Evolutionary conservation across 1,140 invertebrate species (phyloP), one percentile per base, ranked within the genome.

Genomic region (Teleopsis dalmanni): DNA sequence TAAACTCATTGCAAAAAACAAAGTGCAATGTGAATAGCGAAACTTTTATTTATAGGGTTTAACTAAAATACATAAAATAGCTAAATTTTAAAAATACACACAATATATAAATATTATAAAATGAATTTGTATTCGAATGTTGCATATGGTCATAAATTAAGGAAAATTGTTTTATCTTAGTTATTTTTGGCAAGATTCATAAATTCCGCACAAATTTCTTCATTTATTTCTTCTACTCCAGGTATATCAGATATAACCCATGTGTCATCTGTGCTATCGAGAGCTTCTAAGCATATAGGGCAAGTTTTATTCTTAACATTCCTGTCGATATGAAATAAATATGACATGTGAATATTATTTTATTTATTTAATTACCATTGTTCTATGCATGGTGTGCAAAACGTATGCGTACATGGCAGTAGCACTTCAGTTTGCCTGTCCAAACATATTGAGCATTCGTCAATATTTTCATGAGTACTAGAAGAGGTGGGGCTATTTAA

Each of bases 381-480:
- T 60, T 84, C 79, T 55, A 85, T 83, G 61, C 83, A 85, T 23
- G 73, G 72, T 33, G 77, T 65, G 65, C 83, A 85, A 66, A 82
- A 85, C 45, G 73, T 76, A 66, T 85, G 83, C 18, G 77, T 71
- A 64, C 83, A 85, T 9, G 81, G 79, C 22, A 85, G 65, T 50
- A 79, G 78, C 35, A 83, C 72, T 57, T 84, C 80, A 6, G 81
- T 78, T 56, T 76, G 76, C 26, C 78, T 63, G 59, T 85, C 83
- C 62, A 85, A 76, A 69, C 83, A 85, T 55, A 85, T 84, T 58
- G 79, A 81, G 65, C 83, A 85, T 62, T 84, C 82, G 34, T 72
- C 72, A 40, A 65, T 45, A 44, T 59, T 57, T 22, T 65, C 57
- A 8, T 43, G 53, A 47, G 47, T 48, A 22, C 50, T 47, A 50